phyloP scores from a whole-genome alignment of 2,797 vertebrate genomes.

The Crenichthys baileyi region DNA sequence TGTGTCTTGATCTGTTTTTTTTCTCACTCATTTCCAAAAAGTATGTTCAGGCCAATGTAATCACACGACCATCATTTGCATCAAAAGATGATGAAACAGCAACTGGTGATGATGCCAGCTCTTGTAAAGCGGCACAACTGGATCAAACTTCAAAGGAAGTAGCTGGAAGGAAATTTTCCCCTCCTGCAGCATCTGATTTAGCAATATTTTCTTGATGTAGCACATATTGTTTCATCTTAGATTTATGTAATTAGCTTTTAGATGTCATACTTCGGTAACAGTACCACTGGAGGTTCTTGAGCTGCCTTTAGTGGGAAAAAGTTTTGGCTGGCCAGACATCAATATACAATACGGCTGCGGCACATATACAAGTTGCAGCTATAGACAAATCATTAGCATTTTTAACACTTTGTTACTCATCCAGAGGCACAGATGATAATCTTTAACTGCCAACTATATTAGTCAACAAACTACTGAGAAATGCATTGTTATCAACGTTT shows the following conservation, averaged over 20 bases:
- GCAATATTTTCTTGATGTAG: constrained; percentile 5
- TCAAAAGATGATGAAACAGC: constrained; percentile 52
- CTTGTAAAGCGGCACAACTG: constrained; percentile 29
- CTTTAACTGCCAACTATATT: too few species aligned
- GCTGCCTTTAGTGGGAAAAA: background rate
- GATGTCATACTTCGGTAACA: background rate
- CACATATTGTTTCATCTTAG: constrained; percentile 9
- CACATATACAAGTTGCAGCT: background rate
- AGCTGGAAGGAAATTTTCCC: constrained; percentile 2
- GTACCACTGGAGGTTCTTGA: background rate
- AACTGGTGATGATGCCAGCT: constrained; percentile 49
- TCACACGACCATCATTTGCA: constrained; percentile 52
- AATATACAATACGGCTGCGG: background rate
- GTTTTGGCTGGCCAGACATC: background rate
- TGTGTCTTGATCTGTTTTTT: constrained; percentile 19
- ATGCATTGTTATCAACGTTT: too few species aligned
- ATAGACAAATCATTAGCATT: background rate
- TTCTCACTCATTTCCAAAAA: constrained; percentile 20
- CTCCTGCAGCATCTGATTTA: background rate
- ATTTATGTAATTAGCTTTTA: constrained; percentile 5
- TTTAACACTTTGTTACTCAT: too few species aligned
- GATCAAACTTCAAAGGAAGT: constrained; percentile 27
- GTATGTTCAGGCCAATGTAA: constrained; percentile 23
- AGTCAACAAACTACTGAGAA: too few species aligned
- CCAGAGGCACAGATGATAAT: too few species aligned